phyloP scores from a whole-genome alignment of 2,888 invertebrate species.

The Plutella xylostella region DNA sequence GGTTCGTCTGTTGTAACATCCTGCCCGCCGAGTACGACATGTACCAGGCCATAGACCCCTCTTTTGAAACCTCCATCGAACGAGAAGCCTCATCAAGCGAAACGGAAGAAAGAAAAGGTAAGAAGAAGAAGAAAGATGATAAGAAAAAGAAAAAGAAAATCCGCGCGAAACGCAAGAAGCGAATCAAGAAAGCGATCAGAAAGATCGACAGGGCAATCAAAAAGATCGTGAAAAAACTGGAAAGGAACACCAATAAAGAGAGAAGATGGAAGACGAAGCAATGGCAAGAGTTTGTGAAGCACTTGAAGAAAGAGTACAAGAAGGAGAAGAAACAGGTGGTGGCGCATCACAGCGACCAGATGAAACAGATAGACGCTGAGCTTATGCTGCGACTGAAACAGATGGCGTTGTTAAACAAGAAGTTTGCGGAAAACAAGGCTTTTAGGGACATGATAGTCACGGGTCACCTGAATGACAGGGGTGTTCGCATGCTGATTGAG shows the following conservation, averaged over 20 bases:
- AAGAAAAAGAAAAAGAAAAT: conserved; percentile 18
- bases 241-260: conserved; percentile 35
- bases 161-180: conserved; percentile 35
- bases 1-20: conserved; percentile 47
- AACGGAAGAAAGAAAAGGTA: too few species aligned
- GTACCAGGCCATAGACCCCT: conserved; percentile 47
- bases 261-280: conserved; percentile 42
- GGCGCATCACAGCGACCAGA: conserved; percentile 35
- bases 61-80: conserved; percentile 38
- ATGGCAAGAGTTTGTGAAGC: conserved; percentile 42
- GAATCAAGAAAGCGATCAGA: conserved; percentile 36
- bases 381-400: conserved; percentile 29
- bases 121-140: conserved; percentile 39
- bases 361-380: conserved; percentile 34
- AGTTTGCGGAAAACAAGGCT: conserved; percentile 36
- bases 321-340: conserved; percentile 40
- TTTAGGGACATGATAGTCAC: conserved; percentile 41
- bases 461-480: conserved; percentile 31
- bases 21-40: conserved; percentile 43
- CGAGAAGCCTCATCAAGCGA: too few species aligned
- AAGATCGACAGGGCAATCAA: conserved; percentile 39
- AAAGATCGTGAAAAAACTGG: conserved; percentile 35
- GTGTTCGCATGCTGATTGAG: conserved; percentile 31
- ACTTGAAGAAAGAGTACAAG: conserved; percentile 40
- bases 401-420: conserved; percentile 31